Evolutionary conservation across 2,113 vertebrate genomes (phyloP).

Genomic region (Nibea albiflora): DNA sequence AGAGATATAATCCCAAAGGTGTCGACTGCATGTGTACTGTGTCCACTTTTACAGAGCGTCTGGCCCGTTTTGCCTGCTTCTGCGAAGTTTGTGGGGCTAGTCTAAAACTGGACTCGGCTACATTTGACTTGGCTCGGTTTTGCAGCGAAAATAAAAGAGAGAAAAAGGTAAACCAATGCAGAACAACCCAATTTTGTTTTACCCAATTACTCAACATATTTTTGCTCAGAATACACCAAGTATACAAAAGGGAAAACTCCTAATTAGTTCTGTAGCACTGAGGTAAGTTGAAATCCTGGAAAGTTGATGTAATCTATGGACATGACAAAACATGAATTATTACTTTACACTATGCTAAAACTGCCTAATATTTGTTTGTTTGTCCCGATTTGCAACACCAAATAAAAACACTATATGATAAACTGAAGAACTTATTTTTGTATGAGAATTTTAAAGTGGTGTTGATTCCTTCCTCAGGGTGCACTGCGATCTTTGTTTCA

Average conservation of each 20-base stretch:
- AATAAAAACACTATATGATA: no score
- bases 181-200: background rate
- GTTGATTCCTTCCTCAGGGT: background rate
- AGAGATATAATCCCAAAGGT: background rate
- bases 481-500: fast-evolving
- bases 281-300: no score
- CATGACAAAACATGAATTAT: no score
- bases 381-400: no score
- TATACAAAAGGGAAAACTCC: no score
- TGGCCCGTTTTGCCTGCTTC: fast-evolving
- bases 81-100: background rate
- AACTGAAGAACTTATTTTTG: no score
- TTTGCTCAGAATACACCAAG: background rate
- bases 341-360: no score
- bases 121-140: background rate
- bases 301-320: no score
- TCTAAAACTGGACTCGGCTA: background rate
- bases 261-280: no score
- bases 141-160: background rate
- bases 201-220: background rate
- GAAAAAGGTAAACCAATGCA: background rate
- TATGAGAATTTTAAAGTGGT: background rate
- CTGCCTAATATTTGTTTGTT: no score
- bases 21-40: background rate
- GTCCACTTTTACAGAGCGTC: background rate